Base-by-base conservation (phyloP, 2,888 invertebrate species). In the Arctia plantaginis region DNA sequence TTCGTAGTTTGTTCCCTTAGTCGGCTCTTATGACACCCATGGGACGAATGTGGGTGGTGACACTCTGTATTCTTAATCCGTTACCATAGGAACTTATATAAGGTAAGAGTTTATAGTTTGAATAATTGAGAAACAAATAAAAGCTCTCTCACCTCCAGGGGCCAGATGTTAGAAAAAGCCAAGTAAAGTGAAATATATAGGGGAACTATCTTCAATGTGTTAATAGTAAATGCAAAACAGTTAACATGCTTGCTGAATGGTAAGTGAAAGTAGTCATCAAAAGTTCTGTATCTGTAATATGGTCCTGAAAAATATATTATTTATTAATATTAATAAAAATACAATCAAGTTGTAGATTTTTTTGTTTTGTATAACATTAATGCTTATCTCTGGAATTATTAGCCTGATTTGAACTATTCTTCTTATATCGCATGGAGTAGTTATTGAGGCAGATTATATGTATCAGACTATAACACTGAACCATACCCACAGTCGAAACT, bases 251-350 rank as follows among this genome's bases (percentile, higher is more conserved):
- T 95, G 78, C 96, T 95, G 86, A 97, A 98, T 7, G 97, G 97
- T 78, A 97, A 93, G 67, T 96, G 91, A 83, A 98, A 96, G 91
- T 97, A 98, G 90, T 99, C 99, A 88, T 97, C 96, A 89, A 97
- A 99, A 15, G 98, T 98, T 86, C 98, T 96, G 90, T 98, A 99
- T 70, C 98, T 97, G 92, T 98, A 99, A 91, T 99, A 99, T 0
- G 99, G 99, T 75, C 99, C 99, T 99, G 93, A 76, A 96, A 96
- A 66, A 44, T 72, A 23, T 70, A n/a, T 72, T 72, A 72, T 76
- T 79, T 27, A 70, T 51, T 51, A 51, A 51, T 8, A 51, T 51
- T 23, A 47, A 47, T 51, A 23, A 51, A 51, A 51, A 6, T 23
- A 51, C 23, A 27, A 27, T 62, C 1, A 62, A 30, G 30, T 55